Conservation (phyloP, 2,888 invertebrate genomes). For the Priocnemis perturbator region DNA sequence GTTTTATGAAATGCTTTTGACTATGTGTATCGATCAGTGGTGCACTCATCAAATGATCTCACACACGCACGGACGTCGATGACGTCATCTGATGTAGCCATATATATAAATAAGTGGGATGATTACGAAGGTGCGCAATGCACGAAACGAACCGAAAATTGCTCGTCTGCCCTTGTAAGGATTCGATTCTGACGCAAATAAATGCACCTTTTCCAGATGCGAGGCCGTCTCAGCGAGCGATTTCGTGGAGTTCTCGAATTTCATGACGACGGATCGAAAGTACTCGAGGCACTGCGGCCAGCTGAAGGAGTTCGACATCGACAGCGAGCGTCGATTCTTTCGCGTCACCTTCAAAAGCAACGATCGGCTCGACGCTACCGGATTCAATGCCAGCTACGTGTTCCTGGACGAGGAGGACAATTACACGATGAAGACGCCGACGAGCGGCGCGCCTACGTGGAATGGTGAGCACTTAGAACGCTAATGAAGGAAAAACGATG, state of each 20-base stretch:
- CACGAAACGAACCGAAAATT: no score
- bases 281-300: constrained; percentile 93
- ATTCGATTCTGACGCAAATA: no score
- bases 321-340: constrained; percentile 95
- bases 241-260: constrained; percentile 97
- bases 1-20: no score
- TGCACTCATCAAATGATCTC: no score
- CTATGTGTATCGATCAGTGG: no score
- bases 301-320: constrained; percentile 86
- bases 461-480: constrained; percentile 40
- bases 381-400: constrained; percentile 94
- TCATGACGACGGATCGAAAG: constrained; percentile 91
- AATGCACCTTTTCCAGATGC: constrained; percentile 81
- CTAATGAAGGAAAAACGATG: background rate
- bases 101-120: no score
- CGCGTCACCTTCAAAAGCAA: constrained; percentile 96
- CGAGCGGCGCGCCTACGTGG: constrained; percentile 55
- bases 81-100: no score
- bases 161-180: no score
- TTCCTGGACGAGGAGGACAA: constrained; percentile 85
- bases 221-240: constrained; percentile 94
- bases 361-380: constrained; percentile 93
- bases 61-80: no score
- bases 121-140: no score
- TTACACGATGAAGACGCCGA: constrained; percentile 75